A percentile compares a stretch with the other conserved stretches of the same genome.
phyloP scores from a whole-genome alignment of 2,888 invertebrate genomes.

The Eurytoma adleriae region DNA sequence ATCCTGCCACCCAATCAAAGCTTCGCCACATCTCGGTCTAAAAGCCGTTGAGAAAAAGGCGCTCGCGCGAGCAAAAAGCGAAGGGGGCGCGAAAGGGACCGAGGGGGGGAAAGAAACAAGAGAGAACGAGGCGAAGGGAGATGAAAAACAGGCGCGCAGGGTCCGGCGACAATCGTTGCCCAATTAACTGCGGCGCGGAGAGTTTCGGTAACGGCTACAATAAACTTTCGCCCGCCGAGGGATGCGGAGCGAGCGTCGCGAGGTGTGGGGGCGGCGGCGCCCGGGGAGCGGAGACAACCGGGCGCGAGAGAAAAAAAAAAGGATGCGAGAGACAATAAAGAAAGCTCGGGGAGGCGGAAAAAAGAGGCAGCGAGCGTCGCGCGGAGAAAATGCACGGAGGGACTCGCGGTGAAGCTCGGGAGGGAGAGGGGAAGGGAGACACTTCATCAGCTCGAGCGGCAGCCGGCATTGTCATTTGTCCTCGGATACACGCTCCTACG shows the following conservation, averaged over 20 bases:
- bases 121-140: not conserved
- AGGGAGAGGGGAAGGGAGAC: constrained; percentile 65
- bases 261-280: constrained; percentile 50
- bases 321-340: constrained; percentile 42
- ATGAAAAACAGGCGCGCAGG: constrained; percentile 43
- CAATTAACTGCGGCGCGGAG: constrained; percentile 70
- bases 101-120: not conserved
- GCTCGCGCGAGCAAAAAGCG: constrained; percentile 14
- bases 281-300: not conserved
- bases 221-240: constrained; percentile 30
- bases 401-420: constrained; percentile 2
- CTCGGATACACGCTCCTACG: constrained; percentile 65
- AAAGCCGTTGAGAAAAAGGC: constrained; percentile 6
- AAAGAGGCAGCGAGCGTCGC: not conserved
- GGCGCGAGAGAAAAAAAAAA: not conserved
- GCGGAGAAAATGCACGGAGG: not conserved
- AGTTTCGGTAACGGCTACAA: constrained; percentile 70
- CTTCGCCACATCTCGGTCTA: constrained; percentile 19
- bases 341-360: not conserved
- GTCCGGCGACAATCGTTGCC: constrained; percentile 67
- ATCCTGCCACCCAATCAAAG: constrained; percentile 41
- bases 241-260: not conserved
- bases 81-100: constrained; percentile 24
- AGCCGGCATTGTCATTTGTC: constrained; percentile 72
- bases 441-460: constrained; percentile 72